These are phyloP conservation scores for Dendroctonus ponderosae DNA, from an alignment of 1,140 invertebrate genomes.

Conservation along the genomic window DNA sequence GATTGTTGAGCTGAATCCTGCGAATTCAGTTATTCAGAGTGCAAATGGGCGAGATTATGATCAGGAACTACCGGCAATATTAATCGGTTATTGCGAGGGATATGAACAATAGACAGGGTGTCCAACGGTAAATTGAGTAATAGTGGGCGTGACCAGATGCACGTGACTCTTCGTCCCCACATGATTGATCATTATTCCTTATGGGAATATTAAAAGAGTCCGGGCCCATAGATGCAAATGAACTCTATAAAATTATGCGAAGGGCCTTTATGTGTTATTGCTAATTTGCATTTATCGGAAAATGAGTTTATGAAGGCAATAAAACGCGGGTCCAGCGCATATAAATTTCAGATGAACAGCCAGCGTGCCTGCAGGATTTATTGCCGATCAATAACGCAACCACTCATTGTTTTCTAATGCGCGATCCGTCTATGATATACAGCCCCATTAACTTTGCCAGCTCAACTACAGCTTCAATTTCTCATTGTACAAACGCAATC, in stretches of 20 bases:
- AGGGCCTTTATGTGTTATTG: conserved; percentile 34
- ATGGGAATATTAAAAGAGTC: conserved; percentile 36
- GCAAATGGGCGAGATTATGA: too few relatives aligned
- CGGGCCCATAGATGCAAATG: conserved; percentile 33
- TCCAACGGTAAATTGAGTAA: conserved; percentile 23
- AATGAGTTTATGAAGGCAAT: conserved; percentile 34
- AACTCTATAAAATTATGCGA: conserved; percentile 31
- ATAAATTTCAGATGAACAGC: conserved; percentile 29
- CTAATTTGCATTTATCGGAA: conserved; percentile 40
- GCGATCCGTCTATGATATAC: too few relatives aligned
- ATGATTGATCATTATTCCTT: conserved; percentile 37
- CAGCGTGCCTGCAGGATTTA: conserved; percentile 22
- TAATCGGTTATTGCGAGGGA: too few relatives aligned
- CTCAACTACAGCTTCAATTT: too few relatives aligned
- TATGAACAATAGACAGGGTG: conserved; percentile 18
- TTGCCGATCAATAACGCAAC: conserved; percentile 27
- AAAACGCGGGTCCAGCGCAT: conserved; percentile 15
- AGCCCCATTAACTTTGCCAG: too few relatives aligned
- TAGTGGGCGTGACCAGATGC: conserved; percentile 31
- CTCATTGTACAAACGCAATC: too few relatives aligned
- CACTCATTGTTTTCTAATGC: conserved; percentile 26
- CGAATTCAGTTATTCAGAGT: too few relatives aligned
- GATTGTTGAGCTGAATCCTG: too few relatives aligned
- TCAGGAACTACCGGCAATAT: too few relatives aligned
- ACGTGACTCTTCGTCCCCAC: conserved; percentile 27